phyloP scores from a whole-genome alignment of 1,140 invertebrate species.

The Solenopsis fugax region DNA sequence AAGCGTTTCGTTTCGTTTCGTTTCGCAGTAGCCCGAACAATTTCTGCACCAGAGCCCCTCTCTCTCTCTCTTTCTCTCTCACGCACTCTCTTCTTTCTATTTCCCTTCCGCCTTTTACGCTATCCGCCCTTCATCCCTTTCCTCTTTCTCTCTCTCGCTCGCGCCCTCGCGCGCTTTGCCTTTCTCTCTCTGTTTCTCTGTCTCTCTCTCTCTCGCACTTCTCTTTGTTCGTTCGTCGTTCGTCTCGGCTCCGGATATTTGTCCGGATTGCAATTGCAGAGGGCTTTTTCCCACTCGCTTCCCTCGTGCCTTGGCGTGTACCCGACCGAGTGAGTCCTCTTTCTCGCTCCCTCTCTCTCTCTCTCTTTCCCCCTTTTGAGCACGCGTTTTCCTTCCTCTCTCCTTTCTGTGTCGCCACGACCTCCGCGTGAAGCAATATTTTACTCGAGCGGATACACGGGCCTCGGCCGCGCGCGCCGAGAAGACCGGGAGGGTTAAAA shows the following conservation, averaged over 20 bases:
- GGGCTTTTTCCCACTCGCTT: conserved; percentile 76
- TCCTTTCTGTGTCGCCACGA: conserved; percentile 34
- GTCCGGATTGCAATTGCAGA: conserved; percentile 78
- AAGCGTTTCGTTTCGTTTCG: conserved; percentile 73
- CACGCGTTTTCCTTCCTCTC: conserved; percentile 12
- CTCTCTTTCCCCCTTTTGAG: background rate
- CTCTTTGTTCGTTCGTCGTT: conserved; percentile 72
- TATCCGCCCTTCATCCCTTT: background rate
- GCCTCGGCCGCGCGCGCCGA: conserved; percentile 17
- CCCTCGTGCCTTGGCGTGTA: conserved; percentile 31
- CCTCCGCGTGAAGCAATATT: conserved; percentile 72
- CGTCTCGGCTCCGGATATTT: conserved; percentile 77
- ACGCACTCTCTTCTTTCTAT: conserved; percentile 46
- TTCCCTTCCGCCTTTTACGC: conserved; percentile 25
- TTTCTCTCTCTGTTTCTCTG: conserved; percentile 10
- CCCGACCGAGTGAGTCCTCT: conserved; percentile 43
- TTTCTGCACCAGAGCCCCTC: conserved; percentile 62
- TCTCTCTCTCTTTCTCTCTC: conserved; percentile 28
- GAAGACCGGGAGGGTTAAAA: conserved; percentile 60
- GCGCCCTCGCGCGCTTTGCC: too few relatives aligned
- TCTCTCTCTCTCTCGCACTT: conserved; percentile 15
- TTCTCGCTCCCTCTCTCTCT: conserved; percentile 57
- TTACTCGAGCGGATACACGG: conserved; percentile 63
- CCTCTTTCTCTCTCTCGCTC: background rate
- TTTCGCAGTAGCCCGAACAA: conserved; percentile 78